A percentile compares a stretch with the other conserved stretches of the same genome.
Evolutionary conservation across 2,797 vertebrate species (phyloP).

Genomic region (Darevskia nairensis): DNA sequence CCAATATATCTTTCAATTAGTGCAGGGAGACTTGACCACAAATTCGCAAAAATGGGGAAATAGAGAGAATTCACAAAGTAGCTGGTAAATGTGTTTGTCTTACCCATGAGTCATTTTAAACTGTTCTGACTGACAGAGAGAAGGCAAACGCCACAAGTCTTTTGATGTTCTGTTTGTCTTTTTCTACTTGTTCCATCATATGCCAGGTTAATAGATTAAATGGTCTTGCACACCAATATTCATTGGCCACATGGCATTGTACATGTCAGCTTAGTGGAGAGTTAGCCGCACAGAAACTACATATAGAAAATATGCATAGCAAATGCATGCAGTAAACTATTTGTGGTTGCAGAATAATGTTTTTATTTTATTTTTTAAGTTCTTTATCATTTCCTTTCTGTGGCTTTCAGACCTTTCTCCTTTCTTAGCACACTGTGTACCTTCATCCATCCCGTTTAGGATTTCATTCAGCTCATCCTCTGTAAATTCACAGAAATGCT

Average conservation of each 20-base stretch:
- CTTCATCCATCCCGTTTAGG: slow-evolving; percentile 97
- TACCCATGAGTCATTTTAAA: too few species aligned
- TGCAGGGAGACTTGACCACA: not conserved
- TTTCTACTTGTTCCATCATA: not conserved
- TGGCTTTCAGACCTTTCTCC: not conserved
- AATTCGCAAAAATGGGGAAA: not conserved
- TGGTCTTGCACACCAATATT: not conserved
- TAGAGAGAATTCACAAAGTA: too few species aligned
- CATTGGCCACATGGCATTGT: not conserved
- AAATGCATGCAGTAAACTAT: not conserved
- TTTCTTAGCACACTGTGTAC: slow-evolving; percentile 70
- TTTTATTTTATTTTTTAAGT: not conserved
- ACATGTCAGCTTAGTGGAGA: not conserved
- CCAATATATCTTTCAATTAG: not conserved
- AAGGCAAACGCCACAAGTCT: not conserved
- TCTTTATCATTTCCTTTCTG: not conserved
- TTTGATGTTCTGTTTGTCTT: not conserved
- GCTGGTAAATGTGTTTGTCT: not conserved
- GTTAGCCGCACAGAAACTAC: not conserved
- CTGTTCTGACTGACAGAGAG: not conserved
- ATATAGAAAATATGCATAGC: not conserved
- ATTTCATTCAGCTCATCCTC: slow-evolving; percentile 97
- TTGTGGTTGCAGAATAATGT: not conserved
- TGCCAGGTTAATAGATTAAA: too few species aligned
- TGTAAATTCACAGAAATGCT: slow-evolving; percentile 95